phyloP scores from a whole-genome alignment of 2,888 invertebrate species.

The Digitonthophagus gazella region DNA sequence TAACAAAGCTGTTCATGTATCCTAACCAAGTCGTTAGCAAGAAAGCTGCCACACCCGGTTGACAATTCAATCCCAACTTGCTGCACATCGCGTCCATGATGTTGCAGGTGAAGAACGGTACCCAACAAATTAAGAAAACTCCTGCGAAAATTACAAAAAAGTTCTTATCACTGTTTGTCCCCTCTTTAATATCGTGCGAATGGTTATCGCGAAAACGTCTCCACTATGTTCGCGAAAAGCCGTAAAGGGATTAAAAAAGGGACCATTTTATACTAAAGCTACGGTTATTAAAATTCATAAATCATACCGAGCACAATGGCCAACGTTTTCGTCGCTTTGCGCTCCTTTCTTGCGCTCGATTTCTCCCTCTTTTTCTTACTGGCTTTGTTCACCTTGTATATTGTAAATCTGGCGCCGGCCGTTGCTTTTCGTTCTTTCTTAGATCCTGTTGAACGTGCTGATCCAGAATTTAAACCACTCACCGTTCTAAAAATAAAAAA shows the following conservation, averaged over 20 bases:
- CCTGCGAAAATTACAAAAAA: slow-evolving; percentile 57
- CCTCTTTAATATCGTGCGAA: background rate
- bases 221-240: too few relatives aligned
- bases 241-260: background rate
- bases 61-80: slow-evolving; percentile 74
- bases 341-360: slow-evolving; percentile 89
- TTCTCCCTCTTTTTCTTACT: slow-evolving; percentile 93
- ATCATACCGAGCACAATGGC: slow-evolving; percentile 95
- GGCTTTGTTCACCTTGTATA: slow-evolving; percentile 92
- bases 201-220: background rate
- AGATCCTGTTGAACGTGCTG: slow-evolving; percentile 53
- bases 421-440: slow-evolving; percentile 76
- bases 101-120: slow-evolving; percentile 98
- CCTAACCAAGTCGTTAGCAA: slow-evolving; percentile 97
- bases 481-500: slow-evolving; percentile 56
- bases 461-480: slow-evolving; percentile 52
- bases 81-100: slow-evolving; percentile 96
- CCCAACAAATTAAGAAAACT: slow-evolving; percentile 97
- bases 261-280: background rate
- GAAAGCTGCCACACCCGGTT: slow-evolving; percentile 85
- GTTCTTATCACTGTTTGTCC: background rate
- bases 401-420: slow-evolving; percentile 77
- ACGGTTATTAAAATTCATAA: slow-evolving; percentile 4
- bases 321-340: slow-evolving; percentile 97
- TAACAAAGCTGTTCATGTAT: slow-evolving; percentile 94